These are phyloP conservation scores for Drosophila diplacantha DNA, from an alignment of 2,888 invertebrate species.

Conservation along the genomic window DNA sequence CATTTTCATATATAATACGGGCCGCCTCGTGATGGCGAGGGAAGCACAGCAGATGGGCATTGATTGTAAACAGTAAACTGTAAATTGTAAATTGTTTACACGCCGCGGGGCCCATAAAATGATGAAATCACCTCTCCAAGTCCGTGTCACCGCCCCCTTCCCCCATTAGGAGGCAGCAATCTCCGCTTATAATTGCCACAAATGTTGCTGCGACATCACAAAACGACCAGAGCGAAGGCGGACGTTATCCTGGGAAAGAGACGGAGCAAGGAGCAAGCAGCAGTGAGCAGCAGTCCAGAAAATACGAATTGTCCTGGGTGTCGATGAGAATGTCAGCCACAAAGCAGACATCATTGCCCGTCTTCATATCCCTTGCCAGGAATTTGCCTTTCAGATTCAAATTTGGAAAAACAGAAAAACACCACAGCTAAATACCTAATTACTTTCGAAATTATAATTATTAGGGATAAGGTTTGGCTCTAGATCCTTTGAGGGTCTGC, in stretches of 20 bases:
- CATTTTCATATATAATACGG: constrained; percentile 51
- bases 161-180: constrained; percentile 15
- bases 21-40: not conserved
- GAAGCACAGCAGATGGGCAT: constrained; percentile 48
- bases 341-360: not conserved
- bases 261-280: not conserved
- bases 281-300: constrained; percentile 2
- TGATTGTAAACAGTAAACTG: constrained; percentile 62
- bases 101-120: constrained; percentile 47
- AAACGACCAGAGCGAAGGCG: not conserved
- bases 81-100: constrained; percentile 66
- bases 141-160: no score
- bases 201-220: constrained; percentile 23
- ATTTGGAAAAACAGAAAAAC: not conserved
- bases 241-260: not conserved
- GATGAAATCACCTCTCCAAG: constrained; percentile 14
- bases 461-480: not conserved
- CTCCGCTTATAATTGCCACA: constrained; percentile 40
- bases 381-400: not conserved
- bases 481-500: not conserved
- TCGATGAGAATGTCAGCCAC: constrained; percentile 11
- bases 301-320: constrained; percentile 22
- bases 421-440: not conserved
- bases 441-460: not conserved
- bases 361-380: not conserved